A percentile compares a stretch with the other conserved stretches of the same genome.
Evolutionary conservation across 2,113 vertebrate genomes (phyloP).

Genomic region (Greenwoodochromis staneri): DNA sequence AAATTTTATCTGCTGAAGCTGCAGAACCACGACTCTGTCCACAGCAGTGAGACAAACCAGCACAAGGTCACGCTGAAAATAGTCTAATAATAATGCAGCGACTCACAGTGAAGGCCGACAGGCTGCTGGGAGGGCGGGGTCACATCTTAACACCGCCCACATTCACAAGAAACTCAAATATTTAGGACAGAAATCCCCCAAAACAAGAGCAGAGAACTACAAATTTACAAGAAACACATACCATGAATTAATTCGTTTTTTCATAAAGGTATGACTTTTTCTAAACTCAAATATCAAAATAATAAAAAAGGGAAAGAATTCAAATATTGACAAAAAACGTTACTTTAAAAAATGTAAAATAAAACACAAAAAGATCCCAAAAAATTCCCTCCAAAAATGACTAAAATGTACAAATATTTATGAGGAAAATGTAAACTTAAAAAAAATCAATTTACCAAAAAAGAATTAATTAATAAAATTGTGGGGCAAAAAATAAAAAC

Average conservation of each 20-base stretch:
- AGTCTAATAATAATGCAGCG: not conserved
- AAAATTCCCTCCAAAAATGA: not conserved
- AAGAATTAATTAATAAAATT: not conserved
- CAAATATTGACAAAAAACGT: not conserved
- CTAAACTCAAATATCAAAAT: not conserved
- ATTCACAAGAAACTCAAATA: not conserved
- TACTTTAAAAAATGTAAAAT: accelerated
- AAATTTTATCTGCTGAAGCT: not conserved
- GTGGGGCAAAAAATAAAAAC: not conserved
- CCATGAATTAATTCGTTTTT: accelerated
- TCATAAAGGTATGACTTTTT: not conserved
- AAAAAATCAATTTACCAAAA: not conserved
- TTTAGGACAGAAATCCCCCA: not conserved
- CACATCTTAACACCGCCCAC: not conserved
- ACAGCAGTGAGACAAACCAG: not conserved
- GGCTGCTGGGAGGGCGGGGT: not conserved
- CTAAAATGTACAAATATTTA: not conserved
- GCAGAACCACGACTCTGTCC: not conserved
- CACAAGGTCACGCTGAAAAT: not conserved
- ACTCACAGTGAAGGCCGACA: not conserved
- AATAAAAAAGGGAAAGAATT: not conserved
- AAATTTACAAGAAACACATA: not conserved
- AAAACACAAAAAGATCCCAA: not conserved
- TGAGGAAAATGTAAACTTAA: not conserved
- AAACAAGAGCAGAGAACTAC: not conserved